A percentile compares a stretch with the other conserved stretches of the same genome.
Conservation (phyloP, 92 coral and sea anemone species). For the Phymanthus crucifer region DNA sequence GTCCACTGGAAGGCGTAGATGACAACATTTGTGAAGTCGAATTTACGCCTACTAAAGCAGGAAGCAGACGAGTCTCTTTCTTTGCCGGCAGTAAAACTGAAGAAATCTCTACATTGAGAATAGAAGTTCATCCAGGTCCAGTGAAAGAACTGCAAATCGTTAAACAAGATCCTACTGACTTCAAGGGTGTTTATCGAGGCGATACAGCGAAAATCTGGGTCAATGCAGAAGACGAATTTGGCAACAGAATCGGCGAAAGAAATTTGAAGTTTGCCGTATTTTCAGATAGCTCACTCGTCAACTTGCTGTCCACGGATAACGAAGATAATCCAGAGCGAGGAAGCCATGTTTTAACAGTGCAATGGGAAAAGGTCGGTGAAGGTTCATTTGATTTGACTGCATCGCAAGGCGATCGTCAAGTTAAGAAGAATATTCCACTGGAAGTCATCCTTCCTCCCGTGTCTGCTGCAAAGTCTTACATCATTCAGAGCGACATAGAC, state of each 20-base stretch:
- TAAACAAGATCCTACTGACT: neutral
- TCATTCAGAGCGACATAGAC: neutral
- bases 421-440: neutral
- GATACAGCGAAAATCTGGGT: neutral
- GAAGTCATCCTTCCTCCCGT: neutral
- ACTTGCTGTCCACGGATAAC: neutral
- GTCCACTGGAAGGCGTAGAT: neutral
- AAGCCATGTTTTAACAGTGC: neutral
- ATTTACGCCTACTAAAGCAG: neutral
- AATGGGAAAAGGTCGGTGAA: neutral
- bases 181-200: neutral
- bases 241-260: neutral
- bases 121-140: neutral
- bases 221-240: neutral
- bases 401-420: neutral
- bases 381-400: neutral
- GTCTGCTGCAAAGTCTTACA: neutral
- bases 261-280: neutral
- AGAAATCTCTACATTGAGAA: neutral
- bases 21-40: neutral
- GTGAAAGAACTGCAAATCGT: neutral
- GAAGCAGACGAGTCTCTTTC: neutral
- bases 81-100: neutral
- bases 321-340: neutral
- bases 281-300: neutral